These are phyloP conservation scores for Allobates femoralis DNA, from an alignment of 2,797 vertebrate genomes.

Conservation along the genomic window DNA sequence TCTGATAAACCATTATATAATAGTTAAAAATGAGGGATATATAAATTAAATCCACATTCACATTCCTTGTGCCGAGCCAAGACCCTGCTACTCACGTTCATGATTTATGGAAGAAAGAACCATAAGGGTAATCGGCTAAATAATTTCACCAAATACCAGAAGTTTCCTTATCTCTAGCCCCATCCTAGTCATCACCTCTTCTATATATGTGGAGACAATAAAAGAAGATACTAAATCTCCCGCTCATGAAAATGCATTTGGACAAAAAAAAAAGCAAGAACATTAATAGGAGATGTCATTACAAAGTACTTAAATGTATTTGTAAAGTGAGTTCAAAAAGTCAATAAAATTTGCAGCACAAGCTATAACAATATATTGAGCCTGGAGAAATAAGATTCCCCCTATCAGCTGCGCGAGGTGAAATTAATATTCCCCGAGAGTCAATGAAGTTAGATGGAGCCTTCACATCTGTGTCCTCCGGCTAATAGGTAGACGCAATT, in stretches of 20 bases:
- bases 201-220: neutral
- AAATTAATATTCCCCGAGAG: slow-evolving; percentile 53
- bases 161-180: slow-evolving; percentile 1
- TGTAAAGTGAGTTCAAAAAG: slow-evolving; percentile 56
- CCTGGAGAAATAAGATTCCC: slow-evolving; percentile 47
- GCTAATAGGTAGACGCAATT: slow-evolving; percentile 42
- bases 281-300: slow-evolving; percentile 21
- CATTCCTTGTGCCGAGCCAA: neutral
- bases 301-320: slow-evolving; percentile 49
- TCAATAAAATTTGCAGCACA: slow-evolving; percentile 53
- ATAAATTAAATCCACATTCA: neutral
- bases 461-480: slow-evolving; percentile 49
- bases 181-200: neutral
- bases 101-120: neutral
- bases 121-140: neutral
- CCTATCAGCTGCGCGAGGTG: slow-evolving; percentile 30
- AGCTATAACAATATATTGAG: slow-evolving; percentile 39
- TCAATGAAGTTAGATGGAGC: slow-evolving; percentile 42
- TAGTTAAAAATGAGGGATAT: neutral
- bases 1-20: neutral
- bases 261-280: slow-evolving; percentile 21
- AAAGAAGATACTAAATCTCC: slow-evolving; percentile 56
- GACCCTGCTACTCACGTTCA: neutral
- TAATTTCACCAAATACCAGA: neutral
- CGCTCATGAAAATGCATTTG: neutral